These are phyloP conservation scores for Pagetopsis macropterus DNA, from an alignment of 2,797 vertebrate genomes.

Conservation along the genomic window DNA sequence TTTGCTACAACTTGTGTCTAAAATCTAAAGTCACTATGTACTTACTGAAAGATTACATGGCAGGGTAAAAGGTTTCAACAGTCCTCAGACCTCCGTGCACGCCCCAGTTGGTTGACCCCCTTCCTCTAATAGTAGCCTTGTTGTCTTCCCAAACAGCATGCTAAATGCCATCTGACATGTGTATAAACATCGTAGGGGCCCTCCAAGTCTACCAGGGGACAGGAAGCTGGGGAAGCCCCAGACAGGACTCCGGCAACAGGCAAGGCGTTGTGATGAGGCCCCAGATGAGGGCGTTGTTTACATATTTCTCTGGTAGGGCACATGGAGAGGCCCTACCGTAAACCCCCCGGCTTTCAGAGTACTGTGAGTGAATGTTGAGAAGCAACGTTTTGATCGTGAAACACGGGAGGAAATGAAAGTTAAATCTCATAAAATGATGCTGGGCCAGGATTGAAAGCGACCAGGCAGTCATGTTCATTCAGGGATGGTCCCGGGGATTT, in stretches of 20 bases:
- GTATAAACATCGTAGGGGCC: slow-evolving; percentile 57
- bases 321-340: slow-evolving; percentile 17
- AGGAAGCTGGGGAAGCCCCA: slow-evolving; percentile 25
- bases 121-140: slow-evolving; percentile 17
- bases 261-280: slow-evolving; percentile 36
- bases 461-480: not conserved
- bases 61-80: not conserved
- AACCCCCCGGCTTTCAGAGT: slow-evolving; percentile 22
- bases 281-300: slow-evolving; percentile 47
- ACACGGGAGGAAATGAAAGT: slow-evolving; percentile 42
- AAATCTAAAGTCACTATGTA: not conserved
- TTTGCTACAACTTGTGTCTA: not conserved
- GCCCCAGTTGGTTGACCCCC: not conserved
- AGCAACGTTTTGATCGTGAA: slow-evolving; percentile 21
- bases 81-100: slow-evolving; percentile 26
- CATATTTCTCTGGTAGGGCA: slow-evolving; percentile 31
- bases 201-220: slow-evolving; percentile 1
- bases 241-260: slow-evolving; percentile 19
- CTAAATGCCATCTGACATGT: slow-evolving; percentile 64
- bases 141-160: slow-evolving; percentile 53
- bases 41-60: not conserved
- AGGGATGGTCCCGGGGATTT: not conserved
- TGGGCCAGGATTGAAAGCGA: slow-evolving; percentile 5
- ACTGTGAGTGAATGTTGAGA: slow-evolving; percentile 30
- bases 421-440: slow-evolving; percentile 20